These are phyloP conservation scores for Paratilapia polleni DNA, from an alignment of 2,113 vertebrate species.

Conservation along the genomic window DNA sequence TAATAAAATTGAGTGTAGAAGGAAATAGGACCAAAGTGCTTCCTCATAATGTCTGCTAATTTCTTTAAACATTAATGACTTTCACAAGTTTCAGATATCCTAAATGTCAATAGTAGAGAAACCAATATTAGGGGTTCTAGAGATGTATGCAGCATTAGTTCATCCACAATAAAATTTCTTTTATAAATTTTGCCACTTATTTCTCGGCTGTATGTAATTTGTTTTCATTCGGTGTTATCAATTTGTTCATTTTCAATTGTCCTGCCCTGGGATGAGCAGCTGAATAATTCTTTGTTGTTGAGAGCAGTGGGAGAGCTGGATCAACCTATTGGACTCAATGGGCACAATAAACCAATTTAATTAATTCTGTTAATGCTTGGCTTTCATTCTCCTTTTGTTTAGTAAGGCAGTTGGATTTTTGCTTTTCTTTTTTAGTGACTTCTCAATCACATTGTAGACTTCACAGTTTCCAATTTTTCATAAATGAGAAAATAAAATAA, in stretches of 20 bases:
- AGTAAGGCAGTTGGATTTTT: neutral
- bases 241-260: slow-evolving; percentile 18
- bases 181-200: accelerated
- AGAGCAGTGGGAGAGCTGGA: slow-evolving; percentile 21
- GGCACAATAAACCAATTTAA: slow-evolving; percentile 46
- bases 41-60: neutral
- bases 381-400: slow-evolving; percentile 33
- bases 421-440: neutral
- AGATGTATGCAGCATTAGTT: neutral
- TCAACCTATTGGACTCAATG: slow-evolving; percentile 25
- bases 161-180: neutral
- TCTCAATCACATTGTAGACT: slow-evolving; percentile 19
- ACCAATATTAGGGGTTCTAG: neutral
- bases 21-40: neutral
- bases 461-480: slow-evolving; percentile 25
- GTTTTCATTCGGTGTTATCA: neutral
- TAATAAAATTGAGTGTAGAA: neutral
- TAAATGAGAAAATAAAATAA: neutral
- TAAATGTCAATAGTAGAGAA: neutral
- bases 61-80: neutral
- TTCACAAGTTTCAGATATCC: neutral
- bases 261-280: slow-evolving; percentile 15
- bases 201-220: slow-evolving; percentile 3
- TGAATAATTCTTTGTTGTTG: slow-evolving; percentile 46
- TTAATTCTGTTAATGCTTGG: slow-evolving; percentile 43